These are phyloP conservation scores for Sebastes schlegelii DNA, from an alignment of 2,113 vertebrate genomes.

Conservation along the genomic window DNA sequence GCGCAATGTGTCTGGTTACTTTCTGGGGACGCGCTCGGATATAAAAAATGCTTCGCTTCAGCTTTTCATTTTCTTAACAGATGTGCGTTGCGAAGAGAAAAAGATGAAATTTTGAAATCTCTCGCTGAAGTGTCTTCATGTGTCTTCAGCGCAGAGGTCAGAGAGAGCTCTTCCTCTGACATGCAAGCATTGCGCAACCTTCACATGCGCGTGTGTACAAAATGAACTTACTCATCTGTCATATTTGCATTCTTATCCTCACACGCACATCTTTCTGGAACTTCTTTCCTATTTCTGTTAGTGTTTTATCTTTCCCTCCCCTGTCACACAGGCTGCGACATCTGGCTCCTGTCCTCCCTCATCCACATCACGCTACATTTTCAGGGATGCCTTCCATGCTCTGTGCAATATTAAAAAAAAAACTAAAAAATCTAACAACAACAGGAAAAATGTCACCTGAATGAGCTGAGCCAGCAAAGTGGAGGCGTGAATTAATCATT, in stretches of 20 bases:
- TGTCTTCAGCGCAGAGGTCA: conserved; percentile 10
- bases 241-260: conserved; percentile 56
- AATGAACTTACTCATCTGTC: conserved; percentile 56
- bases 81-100: conserved; percentile 7
- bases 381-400: conserved; percentile 23
- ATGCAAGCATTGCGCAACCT: conserved; percentile 28
- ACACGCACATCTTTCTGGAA: conserved; percentile 67
- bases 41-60: conserved; percentile 28
- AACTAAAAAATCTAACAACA: conserved; percentile 22
- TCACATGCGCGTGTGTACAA: neutral
- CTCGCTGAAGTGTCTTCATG: neutral
- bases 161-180: conserved; percentile 9
- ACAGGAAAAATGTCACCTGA: conserved; percentile 51
- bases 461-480: conserved; percentile 37
- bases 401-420: conserved; percentile 3
- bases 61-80: conserved; percentile 23
- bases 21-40: conserved; percentile 24
- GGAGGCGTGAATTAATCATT: conserved; percentile 74
- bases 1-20: conserved; percentile 49
- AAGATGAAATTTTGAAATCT: conserved; percentile 36
- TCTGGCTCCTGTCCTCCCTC: conserved; percentile 58
- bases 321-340: conserved; percentile 59
- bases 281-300: conserved; percentile 48
- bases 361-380: conserved; percentile 52
- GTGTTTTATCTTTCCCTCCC: conserved; percentile 54